phyloP scores from a whole-genome alignment of 2,888 invertebrate genomes.

The Acrobasis suavella region DNA sequence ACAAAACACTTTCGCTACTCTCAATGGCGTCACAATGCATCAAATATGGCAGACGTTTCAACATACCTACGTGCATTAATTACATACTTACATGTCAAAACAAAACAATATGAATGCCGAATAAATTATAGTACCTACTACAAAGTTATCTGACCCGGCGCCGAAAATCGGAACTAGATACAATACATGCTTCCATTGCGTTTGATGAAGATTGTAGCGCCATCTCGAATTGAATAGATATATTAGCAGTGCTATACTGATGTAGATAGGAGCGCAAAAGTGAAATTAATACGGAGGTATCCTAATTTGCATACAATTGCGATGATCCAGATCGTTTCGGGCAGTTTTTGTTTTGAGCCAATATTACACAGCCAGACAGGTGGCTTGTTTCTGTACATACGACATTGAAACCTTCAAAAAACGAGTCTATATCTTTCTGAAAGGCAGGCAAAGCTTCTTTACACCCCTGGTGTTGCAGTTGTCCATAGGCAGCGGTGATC shows the following conservation, averaged over 20 bases:
- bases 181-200: neutral
- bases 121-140: neutral
- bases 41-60: constrained; percentile 4
- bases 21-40: constrained; percentile 9
- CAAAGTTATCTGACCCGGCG: neutral
- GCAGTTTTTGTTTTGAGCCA: constrained; percentile 8
- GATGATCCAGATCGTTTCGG: constrained; percentile 5
- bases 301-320: constrained; percentile 14
- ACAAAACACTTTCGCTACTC: constrained; percentile 1
- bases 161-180: neutral
- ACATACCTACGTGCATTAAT: neutral
- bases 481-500: too few species aligned
- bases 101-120: constrained; percentile 4
- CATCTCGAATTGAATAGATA: neutral
- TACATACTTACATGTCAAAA: constrained; percentile 7
- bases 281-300: constrained; percentile 12
- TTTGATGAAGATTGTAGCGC: neutral
- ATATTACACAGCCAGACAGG: constrained; percentile 3
- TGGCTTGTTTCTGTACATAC: neutral
- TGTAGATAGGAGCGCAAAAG: constrained; percentile 1
- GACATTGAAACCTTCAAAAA: too few species aligned
- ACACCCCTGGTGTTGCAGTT: too few species aligned
- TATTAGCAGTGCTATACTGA: neutral
- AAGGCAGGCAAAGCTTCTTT: too few species aligned
- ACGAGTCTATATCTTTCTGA: too few species aligned